A percentile compares a stretch with the other conserved stretches of the same genome.
These are phyloP conservation scores for Menura novaehollandiae DNA, from an alignment of 2,113 vertebrate species.

Conservation along the genomic window DNA sequence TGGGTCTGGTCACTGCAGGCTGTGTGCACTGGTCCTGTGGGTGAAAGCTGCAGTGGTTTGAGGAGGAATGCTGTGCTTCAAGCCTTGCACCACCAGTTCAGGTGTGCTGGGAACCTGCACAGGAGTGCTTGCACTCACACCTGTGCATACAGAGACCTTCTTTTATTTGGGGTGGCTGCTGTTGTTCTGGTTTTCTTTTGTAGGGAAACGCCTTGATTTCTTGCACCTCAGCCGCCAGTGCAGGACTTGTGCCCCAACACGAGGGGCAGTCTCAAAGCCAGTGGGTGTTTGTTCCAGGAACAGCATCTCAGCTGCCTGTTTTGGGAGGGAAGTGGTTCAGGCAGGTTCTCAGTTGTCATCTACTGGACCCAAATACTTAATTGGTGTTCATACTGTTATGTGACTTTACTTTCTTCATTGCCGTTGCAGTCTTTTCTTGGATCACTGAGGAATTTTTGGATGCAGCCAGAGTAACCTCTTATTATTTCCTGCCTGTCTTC, in stretches of 20 bases:
- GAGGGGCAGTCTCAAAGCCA: not conserved
- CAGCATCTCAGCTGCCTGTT: accelerated
- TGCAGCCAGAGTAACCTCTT: not conserved
- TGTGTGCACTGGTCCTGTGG: not conserved
- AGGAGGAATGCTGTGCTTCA: not conserved
- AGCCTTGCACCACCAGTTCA: not conserved
- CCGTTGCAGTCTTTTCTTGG: not conserved
- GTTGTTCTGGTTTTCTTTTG: not conserved
- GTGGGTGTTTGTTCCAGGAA: not conserved
- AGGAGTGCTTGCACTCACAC: accelerated
- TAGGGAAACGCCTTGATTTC: not conserved
- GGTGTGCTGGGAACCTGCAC: not conserved
- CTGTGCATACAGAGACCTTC: not conserved
- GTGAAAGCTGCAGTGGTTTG: not conserved
- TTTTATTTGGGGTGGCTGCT: not conserved
- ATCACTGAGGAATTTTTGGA: not conserved
- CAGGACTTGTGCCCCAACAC: not conserved
- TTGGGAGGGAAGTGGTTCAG: not conserved
- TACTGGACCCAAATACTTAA: not conserved
- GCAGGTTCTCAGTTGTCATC: not conserved
- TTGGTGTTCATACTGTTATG: not conserved
- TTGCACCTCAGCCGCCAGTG: not conserved
- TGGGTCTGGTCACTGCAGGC: not conserved
- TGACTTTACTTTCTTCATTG: not conserved
- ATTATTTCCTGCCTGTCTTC: not conserved